Conservation (phyloP, 2,113 vertebrate genomes). For the Ranitomeya variabilis region DNA sequence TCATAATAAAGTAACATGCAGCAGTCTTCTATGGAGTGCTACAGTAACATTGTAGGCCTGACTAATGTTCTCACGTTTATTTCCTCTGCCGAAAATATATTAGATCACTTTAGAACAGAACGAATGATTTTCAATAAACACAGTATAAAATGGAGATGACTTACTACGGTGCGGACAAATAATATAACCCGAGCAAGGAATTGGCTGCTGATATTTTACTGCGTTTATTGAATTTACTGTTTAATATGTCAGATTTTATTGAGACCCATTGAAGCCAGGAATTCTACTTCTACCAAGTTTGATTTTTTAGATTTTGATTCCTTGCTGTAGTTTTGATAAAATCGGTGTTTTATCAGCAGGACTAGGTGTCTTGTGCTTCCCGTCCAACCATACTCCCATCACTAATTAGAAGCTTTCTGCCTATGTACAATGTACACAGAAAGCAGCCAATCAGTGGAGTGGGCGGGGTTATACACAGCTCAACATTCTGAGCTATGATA, state of each 20-base stretch:
- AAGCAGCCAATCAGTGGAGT: too few species aligned
- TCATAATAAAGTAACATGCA: not conserved
- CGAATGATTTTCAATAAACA: not conserved
- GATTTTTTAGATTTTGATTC: not conserved
- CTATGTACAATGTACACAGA: too few species aligned
- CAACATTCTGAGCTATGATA: too few species aligned
- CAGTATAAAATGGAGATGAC: not conserved
- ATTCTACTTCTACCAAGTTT: not conserved
- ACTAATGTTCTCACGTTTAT: not conserved
- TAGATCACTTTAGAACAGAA: not conserved
- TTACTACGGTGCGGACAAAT: not conserved
- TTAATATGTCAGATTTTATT: not conserved
- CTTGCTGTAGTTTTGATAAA: too few species aligned
- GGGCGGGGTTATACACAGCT: too few species aligned
- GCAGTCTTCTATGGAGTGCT: not conserved
- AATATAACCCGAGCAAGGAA: not conserved
- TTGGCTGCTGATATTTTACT: not conserved
- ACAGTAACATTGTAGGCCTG: not conserved
- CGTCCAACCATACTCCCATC: too few species aligned
- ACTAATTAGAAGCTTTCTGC: too few species aligned
- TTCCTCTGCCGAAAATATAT: not conserved
- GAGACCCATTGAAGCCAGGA: not conserved
- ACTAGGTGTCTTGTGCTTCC: too few species aligned
- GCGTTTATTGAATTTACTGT: not conserved
- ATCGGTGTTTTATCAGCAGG: too few species aligned